phyloP scores from a whole-genome alignment of 2,888 invertebrate species.

The Tridacna gigas region DNA sequence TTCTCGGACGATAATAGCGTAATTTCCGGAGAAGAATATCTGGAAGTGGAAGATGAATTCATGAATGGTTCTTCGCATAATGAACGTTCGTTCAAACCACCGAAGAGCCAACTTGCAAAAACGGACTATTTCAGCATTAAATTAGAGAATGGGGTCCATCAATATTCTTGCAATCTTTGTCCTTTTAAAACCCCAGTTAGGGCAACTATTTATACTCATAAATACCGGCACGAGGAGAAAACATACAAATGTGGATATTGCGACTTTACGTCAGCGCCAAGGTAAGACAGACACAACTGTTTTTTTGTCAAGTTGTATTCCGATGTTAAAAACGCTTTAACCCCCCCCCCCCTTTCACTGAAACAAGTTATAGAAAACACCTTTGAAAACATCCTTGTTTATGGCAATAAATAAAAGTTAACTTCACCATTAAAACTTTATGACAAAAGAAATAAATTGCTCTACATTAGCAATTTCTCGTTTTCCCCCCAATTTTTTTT shows the following conservation, averaged over 20 bases:
- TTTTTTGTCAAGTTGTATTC: no score
- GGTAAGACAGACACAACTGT: slow-evolving; percentile 29
- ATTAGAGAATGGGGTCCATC: slow-evolving; percentile 53
- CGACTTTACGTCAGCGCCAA: slow-evolving; percentile 56
- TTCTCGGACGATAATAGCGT: slow-evolving; percentile 38
- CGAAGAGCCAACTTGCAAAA: slow-evolving; percentile 63
- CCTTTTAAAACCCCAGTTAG: slow-evolving; percentile 59
- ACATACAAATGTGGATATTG: slow-evolving; percentile 61
- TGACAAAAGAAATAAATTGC: no score
- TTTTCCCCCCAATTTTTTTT: no score
- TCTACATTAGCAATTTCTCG: no score
- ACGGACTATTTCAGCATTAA: slow-evolving; percentile 61
- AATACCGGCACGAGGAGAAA: slow-evolving; percentile 62
- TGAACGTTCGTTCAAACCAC: slow-evolving; percentile 52
- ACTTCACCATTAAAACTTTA: no score
- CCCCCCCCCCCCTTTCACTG: no score
- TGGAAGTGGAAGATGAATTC: slow-evolving; percentile 14
- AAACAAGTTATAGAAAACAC: no score
- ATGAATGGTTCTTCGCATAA: not conserved
- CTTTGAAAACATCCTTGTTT: no score
- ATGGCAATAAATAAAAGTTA: no score
- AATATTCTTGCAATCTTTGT: slow-evolving; percentile 60
- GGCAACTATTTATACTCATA: slow-evolving; percentile 65
- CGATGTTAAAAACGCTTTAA: no score
- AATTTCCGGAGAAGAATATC: slow-evolving; percentile 30